Evolutionary conservation across 2,888 invertebrate genomes (phyloP), one percentile per base, ranked within the genome.

Genomic region (Ennomos fuscantarius): DNA sequence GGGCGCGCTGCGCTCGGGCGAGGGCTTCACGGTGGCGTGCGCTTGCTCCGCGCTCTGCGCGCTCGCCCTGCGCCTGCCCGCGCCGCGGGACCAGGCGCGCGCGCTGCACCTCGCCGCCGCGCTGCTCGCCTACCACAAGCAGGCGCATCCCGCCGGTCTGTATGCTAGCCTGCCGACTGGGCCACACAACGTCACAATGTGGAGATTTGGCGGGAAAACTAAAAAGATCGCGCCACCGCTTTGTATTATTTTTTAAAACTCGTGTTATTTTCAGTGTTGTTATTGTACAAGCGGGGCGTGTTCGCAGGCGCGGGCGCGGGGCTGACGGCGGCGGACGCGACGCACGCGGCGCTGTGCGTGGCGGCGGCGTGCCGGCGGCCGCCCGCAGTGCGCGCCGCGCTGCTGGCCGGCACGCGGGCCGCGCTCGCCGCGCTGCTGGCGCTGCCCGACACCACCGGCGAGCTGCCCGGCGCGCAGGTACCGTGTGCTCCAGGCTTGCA

Each of bases 241-340:
- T n/a, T n/a, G n/a, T n/a, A n/a, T n/a, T n/a, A n/a, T n/a, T n/a
- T n/a, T n/a, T n/a, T n/a, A n/a, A n/a, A n/a, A n/a, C n/a, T n/a
- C n/a, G n/a, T n/a, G n/a, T n/a, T n/a, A n/a, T n/a, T n/a, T n/a
- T n/a, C n/a, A n/a, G n/a, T n/a, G n/a, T n/a, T n/a, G n/a, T n/a
- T n/a, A n/a, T n/a, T n/a, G n/a, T n/a, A n/a, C n/a, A n/a, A n/a
- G n/a, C n/a, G n/a, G n/a, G n/a, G n/a, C 6, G 3, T 24, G 24
- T 3, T 2, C 6, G 24, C 24, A 24, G 24, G 24, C 35, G 46
- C 66, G 9, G 54, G 62, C 11, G 35, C 96, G 83, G 94, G 96
- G 0, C 97, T 99, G 70, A 99, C 99, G n/a, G 97, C 99, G 71
- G 99, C 99, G 82, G 99, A 99, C 86, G 92, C 95, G 35, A 99